A percentile compares a stretch with the other conserved stretches of the same genome.
These are phyloP conservation scores for Polyergus mexicanus DNA, from an alignment of 1,140 invertebrate genomes.

Conservation along the genomic window DNA sequence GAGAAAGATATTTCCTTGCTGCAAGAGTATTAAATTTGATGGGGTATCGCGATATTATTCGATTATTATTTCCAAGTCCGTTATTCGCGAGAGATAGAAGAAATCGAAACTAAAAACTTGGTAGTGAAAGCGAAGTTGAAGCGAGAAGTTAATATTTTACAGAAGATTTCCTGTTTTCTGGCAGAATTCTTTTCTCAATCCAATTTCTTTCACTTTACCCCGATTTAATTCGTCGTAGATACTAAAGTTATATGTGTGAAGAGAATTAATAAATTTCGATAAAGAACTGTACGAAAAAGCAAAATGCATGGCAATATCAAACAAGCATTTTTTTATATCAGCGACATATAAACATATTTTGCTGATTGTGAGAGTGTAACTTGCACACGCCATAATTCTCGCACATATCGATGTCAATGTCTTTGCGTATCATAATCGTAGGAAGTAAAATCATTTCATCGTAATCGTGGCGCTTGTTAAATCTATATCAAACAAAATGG, in stretches of 20 bases:
- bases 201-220: background rate
- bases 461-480: conserved; percentile 6
- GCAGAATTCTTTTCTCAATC: background rate
- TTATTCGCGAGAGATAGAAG: too few relatives aligned
- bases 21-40: background rate
- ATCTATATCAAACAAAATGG: conserved; percentile 27
- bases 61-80: background rate
- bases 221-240: too few relatives aligned
- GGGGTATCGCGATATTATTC: background rate
- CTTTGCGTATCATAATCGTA: conserved; percentile 11
- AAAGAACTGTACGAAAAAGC: background rate
- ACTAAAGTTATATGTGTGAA: too few relatives aligned
- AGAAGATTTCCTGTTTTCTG: background rate
- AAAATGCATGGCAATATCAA: background rate
- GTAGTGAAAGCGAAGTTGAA: background rate
- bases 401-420: background rate
- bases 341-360: background rate
- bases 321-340: background rate
- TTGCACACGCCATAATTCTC: background rate
- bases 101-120: too few relatives aligned
- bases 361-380: background rate
- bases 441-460: conserved; percentile 15
- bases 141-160: background rate
- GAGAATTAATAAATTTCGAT: background rate
- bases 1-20: background rate